Conservation (phyloP, 2,113 vertebrate genomes). For the Cyprinodon brontotheroides region DNA sequence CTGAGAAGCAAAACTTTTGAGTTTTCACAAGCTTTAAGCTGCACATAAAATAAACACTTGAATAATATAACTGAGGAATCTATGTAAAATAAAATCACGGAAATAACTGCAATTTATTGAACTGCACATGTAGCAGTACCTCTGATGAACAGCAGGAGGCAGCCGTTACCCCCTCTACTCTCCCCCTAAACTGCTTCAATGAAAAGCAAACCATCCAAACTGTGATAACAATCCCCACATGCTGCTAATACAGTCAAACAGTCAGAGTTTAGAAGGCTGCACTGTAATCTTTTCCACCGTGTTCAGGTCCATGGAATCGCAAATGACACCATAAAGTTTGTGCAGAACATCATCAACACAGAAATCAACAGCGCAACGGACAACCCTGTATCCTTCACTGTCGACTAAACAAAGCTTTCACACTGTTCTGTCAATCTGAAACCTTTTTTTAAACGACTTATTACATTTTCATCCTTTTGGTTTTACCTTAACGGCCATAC, state of each 20-base stretch:
- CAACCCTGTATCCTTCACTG: constrained; percentile 93
- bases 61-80: no score
- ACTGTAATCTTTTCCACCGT: background rate
- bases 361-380: constrained; percentile 99
- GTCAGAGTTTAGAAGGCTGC: background rate
- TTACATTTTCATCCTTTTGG: background rate
- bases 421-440: background rate
- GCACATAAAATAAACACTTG: no score
- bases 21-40: no score
- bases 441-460: background rate
- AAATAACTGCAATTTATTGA: no score
- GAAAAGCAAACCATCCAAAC: no score
- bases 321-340: constrained; percentile 96
- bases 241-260: background rate
- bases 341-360: constrained; percentile 91
- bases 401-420: background rate
- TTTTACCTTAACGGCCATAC: constrained; percentile 41
- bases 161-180: no score
- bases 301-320: constrained; percentile 91
- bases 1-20: no score
- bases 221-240: no score
- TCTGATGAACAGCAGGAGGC: no score
- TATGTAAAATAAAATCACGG: no score
- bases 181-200: no score
- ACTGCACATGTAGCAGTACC: no score